These are phyloP conservation scores for Macrostomum lignano DNA, from an alignment of 1,140 invertebrate genomes.

Conservation along the genomic window DNA sequence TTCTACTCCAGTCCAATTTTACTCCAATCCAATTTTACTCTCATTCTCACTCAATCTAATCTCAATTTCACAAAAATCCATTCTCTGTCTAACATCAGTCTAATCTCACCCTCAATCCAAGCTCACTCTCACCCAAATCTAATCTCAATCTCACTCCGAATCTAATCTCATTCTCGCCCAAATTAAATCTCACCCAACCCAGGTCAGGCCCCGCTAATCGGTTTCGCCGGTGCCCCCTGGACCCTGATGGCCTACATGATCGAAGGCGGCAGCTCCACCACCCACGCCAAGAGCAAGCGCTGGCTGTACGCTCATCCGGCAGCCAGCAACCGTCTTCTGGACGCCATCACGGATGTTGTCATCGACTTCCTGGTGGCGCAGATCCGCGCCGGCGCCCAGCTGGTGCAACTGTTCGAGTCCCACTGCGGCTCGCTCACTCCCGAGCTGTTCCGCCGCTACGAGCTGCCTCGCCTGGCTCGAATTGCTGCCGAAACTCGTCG, in stretches of 20 bases:
- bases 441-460: constrained; percentile 45
- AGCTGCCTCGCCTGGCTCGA: constrained; percentile 31
- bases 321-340: constrained; percentile 44
- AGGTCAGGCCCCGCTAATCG: constrained; percentile 69
- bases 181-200: no score
- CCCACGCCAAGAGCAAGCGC: constrained; percentile 57
- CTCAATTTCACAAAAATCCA: no score
- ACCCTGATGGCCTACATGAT: constrained; percentile 94
- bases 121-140: no score
- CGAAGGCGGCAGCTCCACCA: constrained; percentile 52
- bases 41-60: no score
- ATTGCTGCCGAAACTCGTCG: constrained; percentile 42
- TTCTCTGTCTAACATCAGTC: no score
- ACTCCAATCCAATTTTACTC: no score
- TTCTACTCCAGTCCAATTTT: no score
- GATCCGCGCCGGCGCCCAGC: constrained; percentile 32
- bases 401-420: constrained; percentile 50
- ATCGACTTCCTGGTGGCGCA: constrained; percentile 68
- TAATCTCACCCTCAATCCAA: no score
- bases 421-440: constrained; percentile 60
- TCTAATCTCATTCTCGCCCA: no score
- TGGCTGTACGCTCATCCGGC: constrained; percentile 59
- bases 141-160: no score
- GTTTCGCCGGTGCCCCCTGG: constrained; percentile 78
- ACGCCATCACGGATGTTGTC: constrained; percentile 47